phyloP scores from a whole-genome alignment of 2,888 invertebrate genomes.

The Netelia inedita region DNA sequence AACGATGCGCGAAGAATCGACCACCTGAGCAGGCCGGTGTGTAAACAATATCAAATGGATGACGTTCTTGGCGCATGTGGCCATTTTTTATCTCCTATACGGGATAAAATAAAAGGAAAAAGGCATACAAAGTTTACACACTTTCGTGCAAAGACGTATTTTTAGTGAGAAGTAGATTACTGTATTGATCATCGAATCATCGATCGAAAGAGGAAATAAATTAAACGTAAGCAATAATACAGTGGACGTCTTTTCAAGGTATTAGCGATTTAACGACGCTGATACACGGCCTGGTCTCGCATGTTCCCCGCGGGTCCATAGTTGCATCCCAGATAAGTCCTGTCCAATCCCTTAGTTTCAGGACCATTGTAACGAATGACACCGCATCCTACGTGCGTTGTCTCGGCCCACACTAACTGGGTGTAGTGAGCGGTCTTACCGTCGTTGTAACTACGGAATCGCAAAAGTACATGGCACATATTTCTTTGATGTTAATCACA shows the following conservation, averaged over 20 bases:
- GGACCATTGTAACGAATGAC: slow-evolving; percentile 79
- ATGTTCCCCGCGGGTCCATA: slow-evolving; percentile 76
- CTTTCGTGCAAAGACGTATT: no score
- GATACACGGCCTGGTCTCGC: not conserved
- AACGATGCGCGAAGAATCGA: no score
- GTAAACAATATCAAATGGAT: no score
- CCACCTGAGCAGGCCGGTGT: no score
- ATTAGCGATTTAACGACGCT: not conserved
- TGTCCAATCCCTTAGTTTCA: slow-evolving; percentile 63
- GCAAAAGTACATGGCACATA: not conserved
- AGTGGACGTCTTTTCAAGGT: not conserved
- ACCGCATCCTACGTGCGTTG: slow-evolving; percentile 85
- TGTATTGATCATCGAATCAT: no score
- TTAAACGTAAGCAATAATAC: no score
- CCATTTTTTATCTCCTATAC: no score
- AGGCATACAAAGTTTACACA: no score
- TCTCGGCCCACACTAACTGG: slow-evolving; percentile 86
- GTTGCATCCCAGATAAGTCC: slow-evolving; percentile 71
- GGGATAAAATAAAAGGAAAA: no score
- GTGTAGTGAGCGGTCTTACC: slow-evolving; percentile 82
- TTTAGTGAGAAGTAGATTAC: no score
- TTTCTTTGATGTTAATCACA: not conserved
- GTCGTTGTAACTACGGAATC: not conserved
- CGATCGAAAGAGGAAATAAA: no score
- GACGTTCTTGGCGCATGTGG: no score